These are phyloP conservation scores for Microtus ochrogaster DNA, from an alignment of 2,113 vertebrate species.

Conservation along the genomic window DNA sequence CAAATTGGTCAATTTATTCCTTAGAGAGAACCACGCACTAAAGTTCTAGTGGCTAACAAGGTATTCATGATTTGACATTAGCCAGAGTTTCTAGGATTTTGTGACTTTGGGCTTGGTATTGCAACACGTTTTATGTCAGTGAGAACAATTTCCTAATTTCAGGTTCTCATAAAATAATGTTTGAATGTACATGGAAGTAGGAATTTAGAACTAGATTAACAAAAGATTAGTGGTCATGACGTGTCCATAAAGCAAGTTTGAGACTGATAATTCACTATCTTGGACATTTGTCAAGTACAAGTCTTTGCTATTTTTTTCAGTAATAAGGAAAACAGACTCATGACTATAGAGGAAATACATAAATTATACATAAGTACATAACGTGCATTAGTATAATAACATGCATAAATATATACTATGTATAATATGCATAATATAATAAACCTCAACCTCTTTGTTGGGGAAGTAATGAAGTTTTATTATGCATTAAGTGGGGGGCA, in stretches of 20 bases:
- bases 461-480: not conserved
- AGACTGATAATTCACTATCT: not conserved
- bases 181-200: slow-evolving; percentile 6
- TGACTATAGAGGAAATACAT: not conserved
- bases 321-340: not conserved
- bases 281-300: not conserved
- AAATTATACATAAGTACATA: not conserved
- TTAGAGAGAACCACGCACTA: not conserved
- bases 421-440: not conserved
- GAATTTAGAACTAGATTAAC: not conserved
- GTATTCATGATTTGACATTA: not conserved
- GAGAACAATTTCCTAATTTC: slow-evolving; percentile 20
- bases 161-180: slow-evolving; percentile 26
- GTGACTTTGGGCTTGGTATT: slow-evolving; percentile 41
- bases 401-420: not conserved
- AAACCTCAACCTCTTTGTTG: not conserved
- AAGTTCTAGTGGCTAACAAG: not conserved
- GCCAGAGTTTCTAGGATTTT: slow-evolving; percentile 76
- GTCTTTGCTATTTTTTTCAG: not conserved
- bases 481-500: not conserved
- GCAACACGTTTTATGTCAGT: not conserved
- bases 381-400: not conserved
- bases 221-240: not conserved
- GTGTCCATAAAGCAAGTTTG: not conserved
- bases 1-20: not conserved